Base-by-base conservation (phyloP, 2,113 vertebrate genomes). In the Brachirus orientalis region DNA sequence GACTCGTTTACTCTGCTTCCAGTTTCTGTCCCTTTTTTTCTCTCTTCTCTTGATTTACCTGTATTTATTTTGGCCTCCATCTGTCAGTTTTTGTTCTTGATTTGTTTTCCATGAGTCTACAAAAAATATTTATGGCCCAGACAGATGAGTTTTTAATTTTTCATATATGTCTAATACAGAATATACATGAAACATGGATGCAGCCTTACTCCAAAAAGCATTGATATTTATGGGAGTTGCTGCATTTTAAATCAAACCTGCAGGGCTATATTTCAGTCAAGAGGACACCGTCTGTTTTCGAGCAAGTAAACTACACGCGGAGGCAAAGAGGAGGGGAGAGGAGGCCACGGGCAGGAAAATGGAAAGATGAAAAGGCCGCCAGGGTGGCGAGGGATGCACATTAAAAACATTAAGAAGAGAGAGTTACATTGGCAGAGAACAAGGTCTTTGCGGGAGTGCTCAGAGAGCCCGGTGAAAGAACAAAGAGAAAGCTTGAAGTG, bases 361-460 rank as follows among this genome's bases (percentile, higher is more conserved):
- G 79, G 67, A 84, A 83, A 86, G 86, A 88, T 88, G 84, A 89
- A 88, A 88, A 88, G 84, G 81, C 84, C 60, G 75, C 65, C 59
- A 38, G 76, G 72, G 71, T 75, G 72, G 84, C 20, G 54, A 87
- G 69, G 57, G 79, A 83, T 85, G 75, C 71, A 68, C 84, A 88
- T 85, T 89, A 85, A 81, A 84, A 86, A 86, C 85, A 89, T 88
- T 89, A 87, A 69, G 76, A 77, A 43, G 56, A 75, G 70, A 84
- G 86, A 89, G 81, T 85, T 89, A 90, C 87, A 88, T 70, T 80
- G 86, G 63, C 71, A 7, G 72, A 73, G 80, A 78, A 82, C 75
- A 86, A 83, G 88, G 87, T 83, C 83, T 83, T 73, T 48, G 46
- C 72, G 77, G 83, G 85, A 83, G 83, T 73, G 69, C 82, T 72